Evolutionary conservation across 2,113 vertebrate species (phyloP), one percentile per base, ranked within the genome.

Genomic region (Campylorhamphus procurvoides): DNA sequence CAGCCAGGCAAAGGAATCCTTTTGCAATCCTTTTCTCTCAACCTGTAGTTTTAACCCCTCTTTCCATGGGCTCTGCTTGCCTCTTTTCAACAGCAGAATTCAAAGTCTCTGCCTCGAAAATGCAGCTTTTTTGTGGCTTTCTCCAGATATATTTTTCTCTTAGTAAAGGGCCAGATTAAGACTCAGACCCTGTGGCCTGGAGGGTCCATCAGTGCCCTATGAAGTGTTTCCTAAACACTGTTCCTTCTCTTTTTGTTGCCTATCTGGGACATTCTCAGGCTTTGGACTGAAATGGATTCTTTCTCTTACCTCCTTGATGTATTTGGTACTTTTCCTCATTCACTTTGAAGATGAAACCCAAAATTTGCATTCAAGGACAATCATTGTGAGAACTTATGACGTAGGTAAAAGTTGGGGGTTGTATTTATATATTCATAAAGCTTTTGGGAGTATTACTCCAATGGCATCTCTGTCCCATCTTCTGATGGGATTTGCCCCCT

Each of bases 331-430:
- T 64, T 52, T 24, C 33, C n/a, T 87, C 22, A 7, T 52, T 93
- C 68, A 44, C 62, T 96, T 85, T 92, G 81, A 90, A 94, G 75
- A 81, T 64, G 50, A 94, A 91, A 75, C 24, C 40, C 53, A 12
- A 80, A 31, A 39, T 59, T 19, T 72, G 33, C 33, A 79, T 84
- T 28, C 24, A 55, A 80, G 67, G 17, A 9, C 62, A 50, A 47
- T 31, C 3, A 5, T 56, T 72, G 27, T 50, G 28, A 67, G 49
- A 46, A 78, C 23, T 68, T 58, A 22, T 66, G 85, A 93, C 35
- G 14, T 35, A 50, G 53, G 12, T 52, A 28, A 69, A 63, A 75
- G 18, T n/a, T 71, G 55, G 10, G 7, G 10, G 12, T 74, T 55
- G 28, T 52, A 53, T 39, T 62, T 71, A 39, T 62, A 10, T 24